These are phyloP conservation scores for Bovichtus diacanthus DNA, from an alignment of 2,797 vertebrate genomes.

Conservation along the genomic window DNA sequence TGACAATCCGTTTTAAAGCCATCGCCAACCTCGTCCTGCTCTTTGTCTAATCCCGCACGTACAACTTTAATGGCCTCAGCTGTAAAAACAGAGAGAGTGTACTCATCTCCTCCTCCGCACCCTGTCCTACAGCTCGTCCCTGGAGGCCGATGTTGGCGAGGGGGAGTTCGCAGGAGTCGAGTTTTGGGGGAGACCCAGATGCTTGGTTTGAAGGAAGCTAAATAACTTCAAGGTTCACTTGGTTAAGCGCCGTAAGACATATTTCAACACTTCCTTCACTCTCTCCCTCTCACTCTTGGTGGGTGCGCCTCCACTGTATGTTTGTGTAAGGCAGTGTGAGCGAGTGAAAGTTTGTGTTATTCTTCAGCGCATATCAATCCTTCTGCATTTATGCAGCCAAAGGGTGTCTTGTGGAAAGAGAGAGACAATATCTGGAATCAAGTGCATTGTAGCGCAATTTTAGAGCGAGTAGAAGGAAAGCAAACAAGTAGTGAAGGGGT, in stretches of 20 bases:
- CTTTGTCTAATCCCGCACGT: constrained; percentile 62
- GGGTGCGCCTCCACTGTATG: constrained; percentile 70
- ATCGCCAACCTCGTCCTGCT: constrained; percentile 19
- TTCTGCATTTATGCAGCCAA: constrained; percentile 43
- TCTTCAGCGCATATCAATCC: constrained; percentile 68
- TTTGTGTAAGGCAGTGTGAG: constrained; percentile 78
- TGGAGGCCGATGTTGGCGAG: constrained; percentile 45
- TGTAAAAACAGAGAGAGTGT: constrained; percentile 75
- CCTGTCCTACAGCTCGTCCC: constrained; percentile 65
- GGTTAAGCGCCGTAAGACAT: constrained; percentile 73
- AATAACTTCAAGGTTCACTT: constrained; percentile 81
- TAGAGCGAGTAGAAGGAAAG: constrained; percentile 39
- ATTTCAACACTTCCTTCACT: constrained; percentile 76
- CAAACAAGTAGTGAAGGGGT: constrained; percentile 30
- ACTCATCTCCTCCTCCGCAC: constrained; percentile 64
- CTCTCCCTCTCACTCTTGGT: constrained; percentile 58
- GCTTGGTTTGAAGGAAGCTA: constrained; percentile 74
- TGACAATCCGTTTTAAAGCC: constrained; percentile 21
- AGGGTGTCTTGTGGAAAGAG: constrained; percentile 39
- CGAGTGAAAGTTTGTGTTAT: constrained; percentile 79
- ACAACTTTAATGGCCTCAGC: constrained; percentile 74
- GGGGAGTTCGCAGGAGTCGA: constrained; percentile 36
- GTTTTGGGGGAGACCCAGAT: constrained; percentile 67
- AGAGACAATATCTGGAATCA: constrained; percentile 54
- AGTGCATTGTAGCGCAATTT: constrained; percentile 45